A percentile compares a stretch with the other conserved stretches of the same genome.
These are phyloP conservation scores for Lycophotia porphyrea DNA, from an alignment of 2,888 invertebrate genomes.

Conservation along the genomic window DNA sequence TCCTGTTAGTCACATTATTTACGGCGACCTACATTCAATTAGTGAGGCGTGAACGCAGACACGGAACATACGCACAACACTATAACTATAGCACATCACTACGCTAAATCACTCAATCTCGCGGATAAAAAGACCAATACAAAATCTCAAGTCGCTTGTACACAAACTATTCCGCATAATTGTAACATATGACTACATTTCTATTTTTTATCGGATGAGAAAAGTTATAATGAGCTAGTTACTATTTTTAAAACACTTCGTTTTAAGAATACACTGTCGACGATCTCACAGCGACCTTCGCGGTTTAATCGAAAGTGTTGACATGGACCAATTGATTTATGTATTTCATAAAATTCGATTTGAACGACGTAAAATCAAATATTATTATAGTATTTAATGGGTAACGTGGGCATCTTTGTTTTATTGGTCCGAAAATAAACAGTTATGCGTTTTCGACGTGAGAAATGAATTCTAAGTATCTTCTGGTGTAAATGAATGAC, in stretches of 20 bases:
- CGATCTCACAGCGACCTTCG: conserved; percentile 82
- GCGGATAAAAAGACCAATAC: conserved; percentile 70
- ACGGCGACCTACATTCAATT: conserved; percentile 61
- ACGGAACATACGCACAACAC: conserved; percentile 51
- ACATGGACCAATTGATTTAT: conserved; percentile 85
- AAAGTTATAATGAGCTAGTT: conserved; percentile 87
- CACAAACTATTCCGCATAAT: conserved; percentile 74
- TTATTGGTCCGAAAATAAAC: conserved; percentile 80
- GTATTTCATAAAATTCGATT: conserved; percentile 81
- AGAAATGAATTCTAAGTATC: conserved; percentile 69
- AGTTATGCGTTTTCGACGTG: conserved; percentile 69
- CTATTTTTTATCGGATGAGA: conserved; percentile 86
- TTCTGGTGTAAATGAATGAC: conserved; percentile 63
- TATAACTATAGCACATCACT: conserved; percentile 61
- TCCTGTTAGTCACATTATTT: conserved; percentile 59
- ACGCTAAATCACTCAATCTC: conserved; percentile 73
- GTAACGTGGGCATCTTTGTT: conserved; percentile 79
- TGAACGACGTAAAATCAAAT: conserved; percentile 84
- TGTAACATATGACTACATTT: conserved; percentile 85
- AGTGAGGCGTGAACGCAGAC: conserved; percentile 60
- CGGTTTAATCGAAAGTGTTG: conserved; percentile 88
- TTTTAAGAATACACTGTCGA: conserved; percentile 82
- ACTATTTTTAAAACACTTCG: conserved; percentile 87
- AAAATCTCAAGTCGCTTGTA: conserved; percentile 67
- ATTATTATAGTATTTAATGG: conserved; percentile 82